Evolutionary conservation across 2,797 vertebrate genomes (phyloP).

Genomic region (Brachymystax lenok): DNA sequence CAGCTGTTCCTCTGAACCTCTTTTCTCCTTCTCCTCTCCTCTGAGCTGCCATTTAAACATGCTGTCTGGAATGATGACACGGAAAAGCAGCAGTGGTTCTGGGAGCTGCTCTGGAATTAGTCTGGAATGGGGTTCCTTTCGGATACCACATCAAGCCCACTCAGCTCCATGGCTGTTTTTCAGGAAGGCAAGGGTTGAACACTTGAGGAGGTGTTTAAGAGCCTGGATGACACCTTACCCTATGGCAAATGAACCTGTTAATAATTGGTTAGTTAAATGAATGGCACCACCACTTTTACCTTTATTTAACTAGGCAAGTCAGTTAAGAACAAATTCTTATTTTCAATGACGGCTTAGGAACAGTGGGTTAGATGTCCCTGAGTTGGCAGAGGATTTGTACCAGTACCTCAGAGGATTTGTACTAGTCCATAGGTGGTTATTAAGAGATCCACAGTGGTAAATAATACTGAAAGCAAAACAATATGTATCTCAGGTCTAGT

Average conservation of each 20-base stretch:
- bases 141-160: slow-evolving; percentile 43
- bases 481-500: background rate
- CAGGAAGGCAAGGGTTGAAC: background rate
- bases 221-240: too few relatives aligned
- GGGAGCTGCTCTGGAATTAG: slow-evolving; percentile 50
- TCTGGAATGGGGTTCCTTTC: slow-evolving; percentile 39
- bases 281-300: background rate
- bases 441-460: background rate
- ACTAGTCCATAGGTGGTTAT: background rate
- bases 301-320: too few relatives aligned
- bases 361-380: background rate
- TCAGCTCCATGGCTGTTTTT: slow-evolving; percentile 23
- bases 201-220: too few relatives aligned
- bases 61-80: slow-evolving; percentile 63
- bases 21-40: slow-evolving; percentile 36
- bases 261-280: background rate
- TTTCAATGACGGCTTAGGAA: too few relatives aligned
- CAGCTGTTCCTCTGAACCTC: slow-evolving; percentile 61
- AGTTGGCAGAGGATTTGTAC: background rate
- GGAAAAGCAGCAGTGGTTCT: slow-evolving; percentile 66
- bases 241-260: background rate
- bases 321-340: too few relatives aligned
- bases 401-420: background rate
- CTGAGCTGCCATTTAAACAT: slow-evolving; percentile 60
- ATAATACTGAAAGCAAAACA: background rate